Conservation (phyloP, 2,797 vertebrate species). For the Eleutherodactylus coqui region DNA sequence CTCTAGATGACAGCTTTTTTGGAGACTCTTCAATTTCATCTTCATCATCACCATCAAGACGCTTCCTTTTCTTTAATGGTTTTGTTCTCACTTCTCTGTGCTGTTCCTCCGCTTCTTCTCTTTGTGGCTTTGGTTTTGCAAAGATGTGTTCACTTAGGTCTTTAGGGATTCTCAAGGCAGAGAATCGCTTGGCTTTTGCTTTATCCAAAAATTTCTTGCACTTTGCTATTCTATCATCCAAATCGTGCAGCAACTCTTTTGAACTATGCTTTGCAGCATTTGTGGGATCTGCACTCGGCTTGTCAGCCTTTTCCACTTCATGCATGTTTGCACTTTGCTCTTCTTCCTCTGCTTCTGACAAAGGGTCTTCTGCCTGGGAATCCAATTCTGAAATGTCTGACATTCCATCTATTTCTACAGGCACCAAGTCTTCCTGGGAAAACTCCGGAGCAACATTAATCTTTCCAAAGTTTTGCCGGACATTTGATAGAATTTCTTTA, state of each 20-base stretch:
- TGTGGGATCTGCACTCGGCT: constrained; percentile 47
- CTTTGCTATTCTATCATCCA: constrained; percentile 94
- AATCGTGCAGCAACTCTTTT: constrained; percentile 78
- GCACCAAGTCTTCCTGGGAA: constrained; percentile 89
- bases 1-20: constrained; percentile 85
- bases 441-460: constrained; percentile 92
- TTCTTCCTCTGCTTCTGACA: constrained; percentile 63
- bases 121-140: constrained; percentile 70
- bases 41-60: constrained; percentile 66
- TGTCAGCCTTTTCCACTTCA: background rate
- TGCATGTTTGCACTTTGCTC: constrained; percentile 47
- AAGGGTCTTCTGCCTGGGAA: constrained; percentile 71
- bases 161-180: constrained; percentile 93
- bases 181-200: constrained; percentile 94
- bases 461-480: constrained; percentile 94
- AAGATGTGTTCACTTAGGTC: constrained; percentile 84
- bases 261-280: constrained; percentile 70
- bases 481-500: constrained; percentile 79
- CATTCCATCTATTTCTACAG: constrained; percentile 85
- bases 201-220: constrained; percentile 93
- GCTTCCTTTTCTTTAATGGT: constrained; percentile 83
- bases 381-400: constrained; percentile 73
- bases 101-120: constrained; percentile 66
- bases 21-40: constrained; percentile 66
- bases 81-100: constrained; percentile 68